Percentiles rank a stretch among this genome's conserved stretches.
These are phyloP conservation scores for Onthophagus taurus DNA, from an alignment of 1,140 invertebrate species.

Conservation along the genomic window DNA sequence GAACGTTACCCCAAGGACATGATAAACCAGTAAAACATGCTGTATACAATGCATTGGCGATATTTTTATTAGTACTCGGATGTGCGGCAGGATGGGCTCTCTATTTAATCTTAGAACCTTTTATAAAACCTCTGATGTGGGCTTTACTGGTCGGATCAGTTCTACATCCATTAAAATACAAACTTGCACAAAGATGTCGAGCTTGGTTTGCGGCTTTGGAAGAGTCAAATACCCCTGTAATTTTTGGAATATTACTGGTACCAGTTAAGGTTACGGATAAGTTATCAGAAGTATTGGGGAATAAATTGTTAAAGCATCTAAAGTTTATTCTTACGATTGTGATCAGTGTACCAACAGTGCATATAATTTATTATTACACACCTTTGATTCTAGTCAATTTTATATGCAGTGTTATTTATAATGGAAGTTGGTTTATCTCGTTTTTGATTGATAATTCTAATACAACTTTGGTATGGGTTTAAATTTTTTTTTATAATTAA, in stretches of 20 bases:
- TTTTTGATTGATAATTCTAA: conserved; percentile 28
- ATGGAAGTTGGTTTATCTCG: conserved; percentile 20
- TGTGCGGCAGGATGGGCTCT: conserved; percentile 65
- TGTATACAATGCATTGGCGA: conserved; percentile 74
- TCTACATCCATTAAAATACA: conserved; percentile 79
- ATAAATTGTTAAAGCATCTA: conserved; percentile 48
- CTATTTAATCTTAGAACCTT: conserved; percentile 79
- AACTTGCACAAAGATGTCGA: conserved; percentile 55
- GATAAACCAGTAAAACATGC: conserved; percentile 83
- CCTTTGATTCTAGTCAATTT: conserved; percentile 44
- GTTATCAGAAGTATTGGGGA: conserved; percentile 60
- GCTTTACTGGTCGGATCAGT: conserved; percentile 85
- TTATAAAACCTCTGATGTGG: conserved; percentile 88
- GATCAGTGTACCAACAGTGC: conserved; percentile 39
- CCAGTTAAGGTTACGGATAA: conserved; percentile 64
- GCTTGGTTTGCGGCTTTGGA: conserved; percentile 61
- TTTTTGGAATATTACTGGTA: conserved; percentile 60
- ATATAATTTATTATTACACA: conserved; percentile 37
- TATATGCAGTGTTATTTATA: conserved; percentile 35
- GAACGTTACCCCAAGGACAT: conserved; percentile 34
- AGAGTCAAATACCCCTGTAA: conserved; percentile 47
- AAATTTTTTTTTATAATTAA: background rate
- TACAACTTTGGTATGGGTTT: conserved; percentile 23
- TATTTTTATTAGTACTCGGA: conserved; percentile 56
- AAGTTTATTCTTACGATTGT: conserved; percentile 44